These are phyloP conservation scores for Trachelus iudaicus DNA, from an alignment of 2,888 invertebrate species.

Conservation along the genomic window DNA sequence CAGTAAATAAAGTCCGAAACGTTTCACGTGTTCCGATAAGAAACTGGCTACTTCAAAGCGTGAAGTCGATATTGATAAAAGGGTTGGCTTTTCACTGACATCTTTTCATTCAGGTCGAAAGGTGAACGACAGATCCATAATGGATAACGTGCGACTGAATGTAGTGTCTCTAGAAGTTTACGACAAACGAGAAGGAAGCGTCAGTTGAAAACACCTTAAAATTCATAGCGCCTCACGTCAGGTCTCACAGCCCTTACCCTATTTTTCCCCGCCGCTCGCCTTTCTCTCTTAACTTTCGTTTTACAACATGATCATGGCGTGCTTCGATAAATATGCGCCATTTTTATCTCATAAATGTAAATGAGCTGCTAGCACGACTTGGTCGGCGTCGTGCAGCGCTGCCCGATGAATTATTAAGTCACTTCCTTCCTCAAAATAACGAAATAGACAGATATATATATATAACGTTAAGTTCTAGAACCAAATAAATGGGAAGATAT, in stretches of 20 bases:
- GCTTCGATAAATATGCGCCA: slow-evolving; percentile 29
- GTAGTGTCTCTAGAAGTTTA: background rate
- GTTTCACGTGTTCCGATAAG: background rate
- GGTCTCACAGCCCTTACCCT: slow-evolving; percentile 3
- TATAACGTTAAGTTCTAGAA: slow-evolving; percentile 25
- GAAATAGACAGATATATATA: slow-evolving; percentile 28
- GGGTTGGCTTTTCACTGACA: background rate
- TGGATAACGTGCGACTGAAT: background rate
- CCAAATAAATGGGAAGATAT: slow-evolving; percentile 26
- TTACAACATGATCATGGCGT: slow-evolving; percentile 20
- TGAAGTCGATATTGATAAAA: background rate
- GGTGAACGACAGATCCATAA: background rate
- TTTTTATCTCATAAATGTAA: slow-evolving; percentile 40
- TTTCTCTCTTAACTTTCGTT: slow-evolving; percentile 12
- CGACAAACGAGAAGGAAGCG: slow-evolving; percentile 1
- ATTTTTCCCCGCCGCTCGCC: background rate
- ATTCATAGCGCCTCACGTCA: slow-evolving; percentile 7
- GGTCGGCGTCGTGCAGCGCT: slow-evolving; percentile 16
- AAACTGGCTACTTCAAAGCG: background rate
- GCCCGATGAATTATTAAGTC: slow-evolving; percentile 35
- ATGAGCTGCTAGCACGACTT: slow-evolving; percentile 30
- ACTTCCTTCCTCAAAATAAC: slow-evolving; percentile 30
- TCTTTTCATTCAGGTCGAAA: background rate
- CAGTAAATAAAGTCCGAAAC: background rate
- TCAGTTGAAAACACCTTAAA: background rate